phyloP scores from a whole-genome alignment of 2,888 invertebrate genomes.

The Drosophila mayaguana region DNA sequence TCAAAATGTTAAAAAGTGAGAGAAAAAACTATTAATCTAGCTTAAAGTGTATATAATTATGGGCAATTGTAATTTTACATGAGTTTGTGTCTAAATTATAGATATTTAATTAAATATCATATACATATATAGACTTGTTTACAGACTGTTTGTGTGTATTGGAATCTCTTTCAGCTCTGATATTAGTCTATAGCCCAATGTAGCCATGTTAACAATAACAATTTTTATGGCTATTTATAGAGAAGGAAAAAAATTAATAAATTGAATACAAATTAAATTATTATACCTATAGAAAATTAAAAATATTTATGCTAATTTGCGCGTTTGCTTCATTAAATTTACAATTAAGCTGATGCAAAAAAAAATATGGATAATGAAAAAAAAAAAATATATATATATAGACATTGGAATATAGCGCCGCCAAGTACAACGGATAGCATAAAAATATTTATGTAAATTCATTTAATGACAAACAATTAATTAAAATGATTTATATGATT shows the following conservation, averaged over 20 bases:
- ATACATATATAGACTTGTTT: background rate
- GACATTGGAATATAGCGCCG: slow-evolving; percentile 6
- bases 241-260: slow-evolving; percentile 8
- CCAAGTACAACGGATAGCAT: slow-evolving; percentile 16
- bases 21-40: background rate
- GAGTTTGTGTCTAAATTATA: no score
- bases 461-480: slow-evolving; percentile 80
- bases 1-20: background rate
- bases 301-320: slow-evolving; percentile 73
- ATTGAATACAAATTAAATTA: slow-evolving; percentile 51
- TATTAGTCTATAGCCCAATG: background rate
- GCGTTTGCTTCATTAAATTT: slow-evolving; percentile 69
- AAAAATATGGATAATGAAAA: slow-evolving; percentile 11
- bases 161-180: background rate
- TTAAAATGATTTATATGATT: slow-evolving; percentile 74
- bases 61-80: background rate
- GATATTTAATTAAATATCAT: no score
- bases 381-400: background rate
- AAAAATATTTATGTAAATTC: slow-evolving; percentile 76
- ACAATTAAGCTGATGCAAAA: slow-evolving; percentile 50
- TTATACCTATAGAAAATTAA: slow-evolving; percentile 49
- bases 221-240: slow-evolving; percentile 6
- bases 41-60: background rate
- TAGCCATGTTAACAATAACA: slow-evolving; percentile 23
- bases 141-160: no score